Percentiles rank a stretch among this genome's conserved stretches.
These are phyloP conservation scores for Calyptomena viridis DNA, from an alignment of 2,113 vertebrate genomes.

Conservation along the genomic window DNA sequence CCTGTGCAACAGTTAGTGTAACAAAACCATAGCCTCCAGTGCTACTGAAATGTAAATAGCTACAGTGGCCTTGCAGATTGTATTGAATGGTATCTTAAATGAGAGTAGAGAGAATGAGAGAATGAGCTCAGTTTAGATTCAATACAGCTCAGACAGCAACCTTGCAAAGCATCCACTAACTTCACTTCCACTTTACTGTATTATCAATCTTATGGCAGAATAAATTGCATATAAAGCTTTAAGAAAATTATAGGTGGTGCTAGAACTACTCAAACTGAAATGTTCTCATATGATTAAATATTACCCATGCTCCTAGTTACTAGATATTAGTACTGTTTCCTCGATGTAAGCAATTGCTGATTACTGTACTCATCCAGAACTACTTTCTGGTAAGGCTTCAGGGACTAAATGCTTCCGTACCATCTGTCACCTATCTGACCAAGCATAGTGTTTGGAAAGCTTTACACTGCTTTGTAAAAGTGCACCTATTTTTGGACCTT, in stretches of 20 bases:
- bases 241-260: neutral
- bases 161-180: neutral
- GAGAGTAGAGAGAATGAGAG: neutral
- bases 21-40: neutral
- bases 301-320: neutral
- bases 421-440: neutral
- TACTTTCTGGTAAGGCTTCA: neutral
- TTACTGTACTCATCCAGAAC: neutral
- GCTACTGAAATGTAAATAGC: neutral
- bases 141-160: neutral
- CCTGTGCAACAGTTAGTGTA: accelerated
- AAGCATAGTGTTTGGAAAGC: neutral
- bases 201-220: neutral
- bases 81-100: neutral
- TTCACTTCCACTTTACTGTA: neutral
- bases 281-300: neutral
- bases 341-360: neutral
- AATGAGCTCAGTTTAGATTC: neutral
- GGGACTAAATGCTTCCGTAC: neutral
- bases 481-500: neutral
- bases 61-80: neutral
- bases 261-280: neutral
- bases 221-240: neutral
- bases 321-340: neutral
- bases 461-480: neutral